These are phyloP conservation scores for Danio jaintianensis DNA, from an alignment of 2,797 vertebrate genomes.

Conservation along the genomic window DNA sequence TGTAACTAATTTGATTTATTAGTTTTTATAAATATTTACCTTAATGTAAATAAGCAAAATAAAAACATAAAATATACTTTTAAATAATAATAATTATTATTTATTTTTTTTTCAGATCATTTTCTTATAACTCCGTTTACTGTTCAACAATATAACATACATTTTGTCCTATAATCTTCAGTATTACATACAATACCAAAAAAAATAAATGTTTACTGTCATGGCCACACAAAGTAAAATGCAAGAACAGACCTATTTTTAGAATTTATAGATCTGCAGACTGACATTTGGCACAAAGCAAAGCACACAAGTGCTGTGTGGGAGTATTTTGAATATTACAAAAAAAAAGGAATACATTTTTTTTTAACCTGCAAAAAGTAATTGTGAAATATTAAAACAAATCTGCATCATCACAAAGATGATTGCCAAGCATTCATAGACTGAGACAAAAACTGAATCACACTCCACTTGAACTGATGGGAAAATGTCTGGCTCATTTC, in stretches of 20 bases:
- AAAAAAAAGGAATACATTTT: not conserved
- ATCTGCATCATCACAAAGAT: not conserved
- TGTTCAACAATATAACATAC: not conserved
- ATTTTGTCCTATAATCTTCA: not conserved
- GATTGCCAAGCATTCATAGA: not conserved
- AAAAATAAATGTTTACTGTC: not conserved
- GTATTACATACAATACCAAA: not conserved
- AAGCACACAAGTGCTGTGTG: slow-evolving; percentile 6
- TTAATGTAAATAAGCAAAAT: too few relatives aligned
- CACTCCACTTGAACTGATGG: not conserved
- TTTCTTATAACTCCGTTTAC: too few relatives aligned
- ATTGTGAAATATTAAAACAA: not conserved
- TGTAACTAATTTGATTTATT: too few relatives aligned
- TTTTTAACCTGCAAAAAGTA: not conserved
- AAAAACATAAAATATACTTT: too few relatives aligned
- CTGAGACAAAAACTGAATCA: not conserved
- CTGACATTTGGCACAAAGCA: not conserved
- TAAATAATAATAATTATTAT: too few relatives aligned
- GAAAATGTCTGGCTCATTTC: not conserved
- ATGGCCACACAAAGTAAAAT: not conserved
- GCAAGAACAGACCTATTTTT: too few relatives aligned
- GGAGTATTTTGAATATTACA: not conserved
- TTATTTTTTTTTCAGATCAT: too few relatives aligned
- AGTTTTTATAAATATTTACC: too few relatives aligned
- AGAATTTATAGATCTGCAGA: not conserved